Evolutionary conservation across 2,113 vertebrate species (phyloP), one percentile per base, ranked within the genome.

Genomic region (Caranx ignobilis): DNA sequence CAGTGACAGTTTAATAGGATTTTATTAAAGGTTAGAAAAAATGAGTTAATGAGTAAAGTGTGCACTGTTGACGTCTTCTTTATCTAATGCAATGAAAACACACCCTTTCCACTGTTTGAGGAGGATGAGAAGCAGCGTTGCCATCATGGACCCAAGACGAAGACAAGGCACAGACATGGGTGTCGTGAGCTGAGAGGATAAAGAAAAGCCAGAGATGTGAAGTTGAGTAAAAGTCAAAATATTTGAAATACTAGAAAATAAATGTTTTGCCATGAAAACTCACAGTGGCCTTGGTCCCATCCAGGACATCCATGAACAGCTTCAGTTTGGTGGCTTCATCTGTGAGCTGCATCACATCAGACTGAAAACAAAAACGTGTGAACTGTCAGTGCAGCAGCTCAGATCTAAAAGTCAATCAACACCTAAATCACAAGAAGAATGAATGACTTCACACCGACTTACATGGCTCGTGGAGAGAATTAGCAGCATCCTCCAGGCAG

Each of bases 101-200:
- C 93, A 99, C 98, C 95, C 95, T 83, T 95, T 97, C 98, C 98
- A 99, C 82, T 97, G 96, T 74, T 96, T 97, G 37, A 99, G 95
- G 52, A 99, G 95, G 89, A 99, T 94, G 16, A 99, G 94, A 7
- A 99, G 96, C 45, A 99, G 92, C 0, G 98, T 99, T 52, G 97
- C 96, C 43, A 96, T 94, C 97, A 99, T 98, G 82, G 97, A 99
- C 0, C 98, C 98, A 2, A 99, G 93, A 31, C 96, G 97, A 55
- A 99, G 93, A 78, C 98, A 99, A 70, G 94, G 93, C 16, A 94
- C 94, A 0, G 98, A 99, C 71, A 73, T 83, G 1, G 97, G 94
- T 48, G 96, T 96, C 12, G 96, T 93, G 64, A 99, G 91, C 98
- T 99, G 78, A 2, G 26, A 52, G 54, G 54, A 63, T 1, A 5